Evolutionary conservation across 2,888 invertebrate species (phyloP).

Genomic region (Iselma pallidipennis): DNA sequence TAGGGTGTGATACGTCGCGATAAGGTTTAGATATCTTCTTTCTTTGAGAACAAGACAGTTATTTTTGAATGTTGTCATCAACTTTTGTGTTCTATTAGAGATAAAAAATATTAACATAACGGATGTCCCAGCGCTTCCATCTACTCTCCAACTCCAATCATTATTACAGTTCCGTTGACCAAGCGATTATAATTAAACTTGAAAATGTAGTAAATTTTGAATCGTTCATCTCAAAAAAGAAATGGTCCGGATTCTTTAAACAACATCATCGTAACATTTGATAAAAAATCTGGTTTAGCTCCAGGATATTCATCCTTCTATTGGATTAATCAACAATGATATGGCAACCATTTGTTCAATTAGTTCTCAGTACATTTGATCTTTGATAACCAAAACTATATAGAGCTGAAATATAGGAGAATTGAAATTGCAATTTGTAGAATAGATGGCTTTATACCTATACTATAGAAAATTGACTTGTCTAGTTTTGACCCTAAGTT

Average conservation of each 20-base stretch:
- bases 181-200: no score
- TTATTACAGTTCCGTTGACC: no score
- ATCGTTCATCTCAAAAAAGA: no score
- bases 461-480: background rate
- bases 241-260: no score
- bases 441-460: background rate
- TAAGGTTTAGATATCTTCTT: background rate
- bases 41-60: background rate
- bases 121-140: no score
- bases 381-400: background rate
- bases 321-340: background rate
- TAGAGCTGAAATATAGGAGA: background rate
- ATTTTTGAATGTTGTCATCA: background rate
- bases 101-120: no score
- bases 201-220: no score
- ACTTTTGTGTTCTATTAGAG: background rate
- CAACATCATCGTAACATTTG: no score
- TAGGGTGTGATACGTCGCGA: background rate
- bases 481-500: background rate
- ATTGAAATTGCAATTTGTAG: background rate
- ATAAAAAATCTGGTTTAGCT: no score
- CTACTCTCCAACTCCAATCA: no score
- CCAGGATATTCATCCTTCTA: no score
- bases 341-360: background rate
- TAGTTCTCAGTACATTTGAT: background rate